A percentile compares a stretch with the other conserved stretches of the same genome.
These are phyloP conservation scores for Allolobophora icterica DNA, from an alignment of 2,888 invertebrate genomes.

Conservation along the genomic window DNA sequence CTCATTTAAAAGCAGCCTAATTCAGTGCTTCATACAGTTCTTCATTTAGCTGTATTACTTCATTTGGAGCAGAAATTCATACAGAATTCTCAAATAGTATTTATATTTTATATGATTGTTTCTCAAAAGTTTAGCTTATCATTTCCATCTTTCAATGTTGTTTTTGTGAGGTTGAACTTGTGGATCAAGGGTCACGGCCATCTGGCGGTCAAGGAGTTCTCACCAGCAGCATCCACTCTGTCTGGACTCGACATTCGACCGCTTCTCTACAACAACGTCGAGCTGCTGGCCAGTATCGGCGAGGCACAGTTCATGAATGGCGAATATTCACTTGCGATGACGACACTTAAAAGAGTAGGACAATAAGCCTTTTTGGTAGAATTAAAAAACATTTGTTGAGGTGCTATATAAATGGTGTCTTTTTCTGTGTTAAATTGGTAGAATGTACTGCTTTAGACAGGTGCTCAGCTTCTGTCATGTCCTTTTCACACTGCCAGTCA, in stretches of 20 bases:
- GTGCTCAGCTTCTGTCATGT: too few relatives aligned
- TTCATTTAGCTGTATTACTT: too few relatives aligned
- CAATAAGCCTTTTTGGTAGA: neutral
- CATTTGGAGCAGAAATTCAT: too few relatives aligned
- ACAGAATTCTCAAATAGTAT: too few relatives aligned
- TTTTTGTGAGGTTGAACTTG: conserved; percentile 65
- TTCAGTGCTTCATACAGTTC: too few relatives aligned
- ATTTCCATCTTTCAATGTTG: too few relatives aligned
- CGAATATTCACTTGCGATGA: conserved; percentile 74
- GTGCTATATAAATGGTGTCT: conserved; percentile 6
- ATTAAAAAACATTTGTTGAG: neutral
- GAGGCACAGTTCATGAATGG: conserved; percentile 78
- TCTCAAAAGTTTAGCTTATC: too few relatives aligned
- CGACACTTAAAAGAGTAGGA: conserved; percentile 65
- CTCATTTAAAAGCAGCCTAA: too few relatives aligned
- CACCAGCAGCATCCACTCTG: conserved; percentile 74
- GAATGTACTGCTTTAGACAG: neutral
- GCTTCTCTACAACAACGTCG: conserved; percentile 73
- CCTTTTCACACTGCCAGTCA: too few relatives aligned
- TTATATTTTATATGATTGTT: too few relatives aligned
- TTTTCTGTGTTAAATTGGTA: neutral
- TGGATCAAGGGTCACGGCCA: conserved; percentile 70
- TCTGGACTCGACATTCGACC: conserved; percentile 69
- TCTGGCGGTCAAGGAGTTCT: conserved; percentile 74
- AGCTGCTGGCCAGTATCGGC: conserved; percentile 75